A percentile compares a stretch with the other conserved stretches of the same genome.
Evolutionary conservation across 2,113 vertebrate genomes (phyloP).

Genomic region (Ageneiosus marmoratus): DNA sequence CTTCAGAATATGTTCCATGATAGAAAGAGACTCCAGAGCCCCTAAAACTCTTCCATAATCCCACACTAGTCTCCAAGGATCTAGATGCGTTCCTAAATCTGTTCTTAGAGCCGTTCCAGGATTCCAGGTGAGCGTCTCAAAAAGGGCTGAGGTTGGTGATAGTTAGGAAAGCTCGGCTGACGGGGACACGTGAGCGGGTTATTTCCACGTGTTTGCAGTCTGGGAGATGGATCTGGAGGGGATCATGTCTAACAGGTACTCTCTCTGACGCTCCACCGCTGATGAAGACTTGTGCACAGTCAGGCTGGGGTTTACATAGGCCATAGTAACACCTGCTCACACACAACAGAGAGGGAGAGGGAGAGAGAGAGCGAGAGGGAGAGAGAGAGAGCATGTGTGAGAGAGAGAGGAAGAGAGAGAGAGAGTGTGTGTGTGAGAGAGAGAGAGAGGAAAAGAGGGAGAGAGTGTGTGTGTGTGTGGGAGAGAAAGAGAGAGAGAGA

Average conservation of each 20-base stretch:
- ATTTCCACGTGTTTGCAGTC: conserved; percentile 93
- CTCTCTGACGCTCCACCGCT: conserved; percentile 90
- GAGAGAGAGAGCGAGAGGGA: not conserved
- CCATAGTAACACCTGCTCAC: conserved; percentile 84
- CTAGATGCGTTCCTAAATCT: conserved; percentile 9
- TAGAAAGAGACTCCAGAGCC: not conserved
- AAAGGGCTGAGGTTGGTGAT: not conserved
- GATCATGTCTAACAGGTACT: conserved; percentile 97
- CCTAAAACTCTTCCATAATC: not conserved
- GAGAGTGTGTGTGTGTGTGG: no score
- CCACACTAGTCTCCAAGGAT: not conserved
- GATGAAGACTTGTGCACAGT: conserved; percentile 84
- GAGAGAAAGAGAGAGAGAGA: not conserved
- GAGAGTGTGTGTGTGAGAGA: not conserved
- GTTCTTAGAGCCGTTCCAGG: not conserved
- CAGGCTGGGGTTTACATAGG: conserved; percentile 88
- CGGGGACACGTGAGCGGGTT: conserved; percentile 47
- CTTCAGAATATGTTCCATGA: not conserved
- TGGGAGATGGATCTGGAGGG: conserved; percentile 93
- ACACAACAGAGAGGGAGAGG: not conserved
- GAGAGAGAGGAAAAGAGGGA: not conserved
- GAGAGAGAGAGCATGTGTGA: not conserved
- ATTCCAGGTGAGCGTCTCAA: conserved; percentile 12
- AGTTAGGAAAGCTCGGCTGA: not conserved
- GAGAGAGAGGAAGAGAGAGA: not conserved